Base-by-base conservation (phyloP, 1,140 invertebrate species). In the Holcopasites calliopsidis region DNA sequence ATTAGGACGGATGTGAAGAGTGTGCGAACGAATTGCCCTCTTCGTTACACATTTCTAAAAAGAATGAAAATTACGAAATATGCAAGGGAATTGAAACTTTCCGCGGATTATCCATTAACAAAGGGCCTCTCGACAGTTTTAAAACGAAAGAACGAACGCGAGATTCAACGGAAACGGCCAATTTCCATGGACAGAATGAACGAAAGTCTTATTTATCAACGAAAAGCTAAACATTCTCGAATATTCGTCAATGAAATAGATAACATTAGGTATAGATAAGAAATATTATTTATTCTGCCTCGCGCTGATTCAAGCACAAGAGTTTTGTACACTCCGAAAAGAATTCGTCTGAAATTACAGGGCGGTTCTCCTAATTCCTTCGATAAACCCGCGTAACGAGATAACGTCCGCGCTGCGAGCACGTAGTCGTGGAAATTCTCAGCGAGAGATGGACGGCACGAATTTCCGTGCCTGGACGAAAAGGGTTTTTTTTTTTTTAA, bases 401-500 rank as follows among this genome's bases (percentile, higher is more conserved):
- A 1, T 42, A 42, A 61, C 7, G 16, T 61, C 18, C 35, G 3
- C 7, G 23, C 10, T 61, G 11, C 13, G 52, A 61, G n/a, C n/a
- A n/a, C n/a, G n/a, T n/a, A n/a, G n/a, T n/a, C n/a, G n/a, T n/a
- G n/a, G 23, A 61, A 61, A 16, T 61, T 42, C 16, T 18, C 38
- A 23, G 1, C 2, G 38, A 5, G 6, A 5, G 16, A 16, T 61
- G 21, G 5, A 40, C 13, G 10, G n/a, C n/a, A n/a, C n/a, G 11
- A 31, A 33, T 55, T 55, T 31, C 31, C 28, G 1, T 33, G 7
- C 7, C 28, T 55, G 18, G 8, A 1, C 16, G 4, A 4, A 33
- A 61, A 16, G 16, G 13, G 8, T n/a, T n/a, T n/a, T n/a, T n/a
- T n/a, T n/a, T n/a, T n/a, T n/a, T 61, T 61, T 61, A 61, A 61